A percentile compares a stretch with the other conserved stretches of the same genome.
Evolutionary conservation across 2,888 invertebrate species (phyloP).

Genomic region (Apocheima hispidaria): DNA sequence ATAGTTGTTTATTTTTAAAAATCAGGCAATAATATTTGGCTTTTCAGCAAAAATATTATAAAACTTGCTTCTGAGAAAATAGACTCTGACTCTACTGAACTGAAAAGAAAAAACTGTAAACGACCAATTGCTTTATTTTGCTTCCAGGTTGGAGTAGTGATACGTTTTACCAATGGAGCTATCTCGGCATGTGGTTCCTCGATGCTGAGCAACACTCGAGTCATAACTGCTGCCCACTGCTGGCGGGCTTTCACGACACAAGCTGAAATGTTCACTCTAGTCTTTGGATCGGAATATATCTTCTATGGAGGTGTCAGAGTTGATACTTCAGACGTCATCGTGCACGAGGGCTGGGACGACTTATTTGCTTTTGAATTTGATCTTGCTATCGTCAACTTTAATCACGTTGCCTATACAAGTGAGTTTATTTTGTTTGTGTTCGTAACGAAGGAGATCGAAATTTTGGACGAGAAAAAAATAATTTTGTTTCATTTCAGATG

Average conservation of each 20-base stretch:
- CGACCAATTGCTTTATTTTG: not conserved
- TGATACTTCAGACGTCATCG: slow-evolving; percentile 35
- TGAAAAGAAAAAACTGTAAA: no score
- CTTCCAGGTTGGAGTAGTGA: slow-evolving; percentile 47
- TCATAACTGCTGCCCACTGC: slow-evolving; percentile 51
- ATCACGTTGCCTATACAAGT: slow-evolving; percentile 43
- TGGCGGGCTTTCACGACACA: slow-evolving; percentile 46
- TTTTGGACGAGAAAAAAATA: no score
- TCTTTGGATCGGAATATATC: slow-evolving; percentile 44
- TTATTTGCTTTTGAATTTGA: slow-evolving; percentile 42
- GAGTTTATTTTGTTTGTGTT: slow-evolving; percentile 28
- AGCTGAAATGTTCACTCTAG: slow-evolving; percentile 30
- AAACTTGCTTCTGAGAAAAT: no score
- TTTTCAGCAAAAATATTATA: no score
- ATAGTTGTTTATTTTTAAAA: no score
- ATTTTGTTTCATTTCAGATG: slow-evolving; percentile 33
- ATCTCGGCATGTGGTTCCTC: slow-evolving; percentile 49
- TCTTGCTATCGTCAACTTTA: slow-evolving; percentile 50
- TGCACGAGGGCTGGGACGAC: slow-evolving; percentile 48
- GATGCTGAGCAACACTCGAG: slow-evolving; percentile 42
- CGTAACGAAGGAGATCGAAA: no score
- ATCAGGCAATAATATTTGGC: no score
- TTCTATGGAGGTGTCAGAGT: slow-evolving; percentile 49
- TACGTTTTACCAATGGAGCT: slow-evolving; percentile 33
- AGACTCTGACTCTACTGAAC: no score